Evolutionary conservation across 2,113 vertebrate species (phyloP).

Genomic region (Potamarius usumacintae): DNA sequence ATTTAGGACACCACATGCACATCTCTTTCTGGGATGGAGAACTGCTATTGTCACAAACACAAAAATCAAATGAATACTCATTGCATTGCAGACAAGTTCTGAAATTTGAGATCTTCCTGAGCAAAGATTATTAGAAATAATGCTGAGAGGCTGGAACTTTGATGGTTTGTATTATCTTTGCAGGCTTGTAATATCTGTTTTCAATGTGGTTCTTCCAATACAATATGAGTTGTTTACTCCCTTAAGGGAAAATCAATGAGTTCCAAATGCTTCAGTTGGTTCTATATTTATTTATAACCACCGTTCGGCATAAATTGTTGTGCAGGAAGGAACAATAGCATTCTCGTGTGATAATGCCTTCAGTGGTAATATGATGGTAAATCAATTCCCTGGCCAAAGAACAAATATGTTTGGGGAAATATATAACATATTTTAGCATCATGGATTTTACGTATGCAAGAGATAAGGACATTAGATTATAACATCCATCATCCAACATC

Average conservation of each 20-base stretch:
- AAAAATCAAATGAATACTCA: neutral
- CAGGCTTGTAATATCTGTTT: conserved; percentile 39
- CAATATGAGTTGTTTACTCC: conserved; percentile 13
- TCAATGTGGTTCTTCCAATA: conserved; percentile 29
- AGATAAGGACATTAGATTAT: conserved; percentile 52
- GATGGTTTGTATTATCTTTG: conserved; percentile 12
- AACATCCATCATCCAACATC: neutral
- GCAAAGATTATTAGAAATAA: conserved; percentile 31
- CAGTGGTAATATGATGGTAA: conserved; percentile 15
- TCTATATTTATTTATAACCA: conserved; percentile 36
- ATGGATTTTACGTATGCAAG: conserved; percentile 6
- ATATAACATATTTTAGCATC: conserved; percentile 37
- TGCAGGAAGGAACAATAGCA: conserved; percentile 6
- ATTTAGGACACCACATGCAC: conserved; percentile 4
- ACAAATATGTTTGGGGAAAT: conserved; percentile 31
- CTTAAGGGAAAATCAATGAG: conserved; percentile 31
- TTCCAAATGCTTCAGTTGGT: conserved; percentile 43
- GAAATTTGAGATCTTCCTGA: neutral
- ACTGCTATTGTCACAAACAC: neutral
- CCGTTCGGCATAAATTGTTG: conserved; percentile 42
- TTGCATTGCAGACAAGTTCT: no score
- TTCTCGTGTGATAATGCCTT: conserved; percentile 30
- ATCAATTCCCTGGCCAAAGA: conserved; percentile 41
- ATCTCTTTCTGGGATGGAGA: neutral
- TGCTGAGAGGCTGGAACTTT: neutral